These are phyloP conservation scores for Acanthococcus lagerstroemiae DNA, from an alignment of 2,888 invertebrate genomes.

Conservation along the genomic window DNA sequence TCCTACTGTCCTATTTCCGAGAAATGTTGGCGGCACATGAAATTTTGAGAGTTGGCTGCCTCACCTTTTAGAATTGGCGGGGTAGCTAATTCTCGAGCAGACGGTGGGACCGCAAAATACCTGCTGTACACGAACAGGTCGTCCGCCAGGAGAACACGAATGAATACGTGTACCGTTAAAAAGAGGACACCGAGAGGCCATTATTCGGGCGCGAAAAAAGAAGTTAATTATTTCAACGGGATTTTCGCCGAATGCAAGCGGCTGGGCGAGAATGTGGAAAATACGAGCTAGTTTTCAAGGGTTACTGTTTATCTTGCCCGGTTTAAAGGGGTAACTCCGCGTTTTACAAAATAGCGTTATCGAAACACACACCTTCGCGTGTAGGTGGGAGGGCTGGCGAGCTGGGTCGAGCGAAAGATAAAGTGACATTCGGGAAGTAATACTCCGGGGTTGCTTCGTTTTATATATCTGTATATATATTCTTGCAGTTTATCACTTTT, in stretches of 20 bases:
- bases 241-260: background rate
- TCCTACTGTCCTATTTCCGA: too few relatives aligned
- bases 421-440: constrained; percentile 28
- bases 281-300: constrained; percentile 27
- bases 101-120: too few relatives aligned
- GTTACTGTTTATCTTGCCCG: constrained; percentile 23
- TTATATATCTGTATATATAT: constrained; percentile 11
- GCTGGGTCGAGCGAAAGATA: constrained; percentile 24
- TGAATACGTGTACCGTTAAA: background rate
- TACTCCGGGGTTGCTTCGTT: constrained; percentile 6
- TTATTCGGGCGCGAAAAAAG: background rate
- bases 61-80: too few relatives aligned
- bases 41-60: too few relatives aligned
- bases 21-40: too few relatives aligned
- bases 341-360: constrained; percentile 25
- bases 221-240: constrained; percentile 26
- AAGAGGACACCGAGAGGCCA: background rate
- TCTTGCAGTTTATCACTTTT: constrained; percentile 35
- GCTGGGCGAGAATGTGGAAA: constrained; percentile 3
- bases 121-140: too few relatives aligned
- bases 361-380: constrained; percentile 20
- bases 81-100: too few relatives aligned
- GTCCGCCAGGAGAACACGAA: background rate
- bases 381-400: background rate
- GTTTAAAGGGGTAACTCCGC: constrained; percentile 1